A percentile compares a stretch with the other conserved stretches of the same genome.
Conservation (phyloP, 1,140 invertebrate species). For the Magallana gigas region DNA sequence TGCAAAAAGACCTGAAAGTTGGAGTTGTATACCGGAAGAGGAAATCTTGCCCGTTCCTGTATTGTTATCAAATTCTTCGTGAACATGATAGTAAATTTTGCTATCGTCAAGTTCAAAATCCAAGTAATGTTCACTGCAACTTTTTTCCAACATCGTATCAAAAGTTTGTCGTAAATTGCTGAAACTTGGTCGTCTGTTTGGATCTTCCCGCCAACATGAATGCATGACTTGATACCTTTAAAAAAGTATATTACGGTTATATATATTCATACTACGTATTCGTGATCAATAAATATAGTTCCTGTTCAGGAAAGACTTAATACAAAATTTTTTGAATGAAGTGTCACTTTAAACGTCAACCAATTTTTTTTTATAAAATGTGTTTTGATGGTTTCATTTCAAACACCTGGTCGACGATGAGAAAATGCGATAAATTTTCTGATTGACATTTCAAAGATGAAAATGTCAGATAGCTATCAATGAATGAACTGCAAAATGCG, state of each 20-base stretch:
- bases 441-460: constrained; percentile 34
- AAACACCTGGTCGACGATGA: constrained; percentile 32
- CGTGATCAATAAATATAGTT: constrained; percentile 2
- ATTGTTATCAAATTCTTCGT: not conserved
- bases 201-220: constrained; percentile 78
- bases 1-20: too few species aligned
- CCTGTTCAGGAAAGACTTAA: not conserved
- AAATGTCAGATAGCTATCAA: constrained; percentile 30
- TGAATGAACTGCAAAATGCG: constrained; percentile 13
- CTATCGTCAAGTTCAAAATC: constrained; percentile 49
- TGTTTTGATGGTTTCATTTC: constrained; percentile 34
- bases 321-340: constrained; percentile 24
- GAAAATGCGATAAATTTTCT: constrained; percentile 23
- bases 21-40: not conserved
- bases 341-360: constrained; percentile 21
- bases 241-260: not conserved
- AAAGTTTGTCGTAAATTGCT: constrained; percentile 83
- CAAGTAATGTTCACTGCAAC: constrained; percentile 52
- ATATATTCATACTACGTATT: not conserved
- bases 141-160: constrained; percentile 80
- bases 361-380: constrained; percentile 6
- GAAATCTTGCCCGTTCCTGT: not conserved
- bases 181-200: constrained; percentile 88
- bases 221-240: constrained; percentile 36
- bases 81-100: constrained; percentile 52